Base-by-base conservation (phyloP, 2,888 invertebrate species). In the Sussaba pulchella region DNA sequence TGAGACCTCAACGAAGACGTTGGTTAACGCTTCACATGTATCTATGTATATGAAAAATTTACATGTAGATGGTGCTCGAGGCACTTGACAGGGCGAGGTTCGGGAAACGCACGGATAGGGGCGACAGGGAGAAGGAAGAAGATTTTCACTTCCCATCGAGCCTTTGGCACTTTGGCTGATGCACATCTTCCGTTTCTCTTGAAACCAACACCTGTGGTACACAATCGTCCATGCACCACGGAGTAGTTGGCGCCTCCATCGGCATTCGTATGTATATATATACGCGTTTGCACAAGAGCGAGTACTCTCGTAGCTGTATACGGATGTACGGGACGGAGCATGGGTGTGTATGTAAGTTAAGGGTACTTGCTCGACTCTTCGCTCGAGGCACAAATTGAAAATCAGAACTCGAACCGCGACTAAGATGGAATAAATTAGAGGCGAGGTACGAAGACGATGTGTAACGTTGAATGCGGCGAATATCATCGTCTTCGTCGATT, bases 61-160 rank as follows among this genome's bases (percentile, higher is more conserved):
- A 89, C 90, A 91, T 91, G 90, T 90, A 91, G 90, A 91, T 91
- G 88, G 89, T 85, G 85, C 87, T 90, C 89, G 90, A 90, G n/a
- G 88, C 88, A 90, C 87, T 75, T 76, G 67, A 78, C 74, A 70
- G 57, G 67, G 21, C 52, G 54, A 52, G 47, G 8, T 17, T 26
- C 14, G 9, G 31, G 17, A 26, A 59, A 47, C 61, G 41, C 45
- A 67, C 50, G 19, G 54, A 52, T 47, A 67, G 43, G n/a, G n/a
- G n/a, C n/a, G n/a, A n/a, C n/a, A n/a, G n/a, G n/a, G n/a, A n/a
- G n/a, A n/a, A n/a, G n/a, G 69, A 19, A 57, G 79, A 45, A 79
- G 76, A 79, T 79, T 79, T 31, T 69, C 52, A 57, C 64, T 59
- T 64, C n/a, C 43, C 59, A 59, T 59, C 52, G 63, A 72, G 61